Evolutionary conservation across 2,888 invertebrate genomes (phyloP), one percentile per base, ranked within the genome.

Genomic region (Drosophila pegasa): DNA sequence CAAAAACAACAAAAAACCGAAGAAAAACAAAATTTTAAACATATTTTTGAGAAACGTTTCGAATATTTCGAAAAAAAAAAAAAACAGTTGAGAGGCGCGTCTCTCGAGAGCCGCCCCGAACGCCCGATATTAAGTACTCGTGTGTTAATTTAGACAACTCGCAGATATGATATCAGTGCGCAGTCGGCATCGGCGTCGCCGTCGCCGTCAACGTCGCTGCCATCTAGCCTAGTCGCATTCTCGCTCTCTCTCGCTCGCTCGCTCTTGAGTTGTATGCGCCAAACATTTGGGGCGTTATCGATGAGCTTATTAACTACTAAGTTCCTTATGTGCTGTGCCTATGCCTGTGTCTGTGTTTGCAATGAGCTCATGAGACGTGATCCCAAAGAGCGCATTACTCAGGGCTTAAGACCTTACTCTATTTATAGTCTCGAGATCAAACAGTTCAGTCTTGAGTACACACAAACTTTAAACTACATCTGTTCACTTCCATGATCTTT

Each of bases 101-200:
- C 56, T 27, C 29, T 37, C 16, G 14, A 20, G 25, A 55, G 41
- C 31, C 48, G 62, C 62, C 54, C 27, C 61, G 38, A 25, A 31
- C 43, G 57, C 18, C 16, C 29, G 22, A 45, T 41, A 16, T 25
- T 27, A 54, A 25, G 40, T 35, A 45, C 41, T 40, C n/a, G n/a
- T 47, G n/a, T 51, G 51, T 47, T 33, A 27, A 40, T 70, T 37
- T 61, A 51, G 29, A 50, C 59, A 33, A 9, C 45, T 29, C 29
- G 20, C 38, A 58, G 58, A 77, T 72, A 77, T 75, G 77, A 75
- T 75, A 75, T 67, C 75, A 75, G 75, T 62, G 37, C 48, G 52
- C 66, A 66, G 61, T 59, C 62, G 38, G 37, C 68, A 58, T 33
- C 59, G 35, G 31, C 59, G 62, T 33, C 50, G 48, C 16, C 57